These are phyloP conservation scores for Brachirus orientalis DNA, from an alignment of 2,113 vertebrate genomes.

Conservation along the genomic window DNA sequence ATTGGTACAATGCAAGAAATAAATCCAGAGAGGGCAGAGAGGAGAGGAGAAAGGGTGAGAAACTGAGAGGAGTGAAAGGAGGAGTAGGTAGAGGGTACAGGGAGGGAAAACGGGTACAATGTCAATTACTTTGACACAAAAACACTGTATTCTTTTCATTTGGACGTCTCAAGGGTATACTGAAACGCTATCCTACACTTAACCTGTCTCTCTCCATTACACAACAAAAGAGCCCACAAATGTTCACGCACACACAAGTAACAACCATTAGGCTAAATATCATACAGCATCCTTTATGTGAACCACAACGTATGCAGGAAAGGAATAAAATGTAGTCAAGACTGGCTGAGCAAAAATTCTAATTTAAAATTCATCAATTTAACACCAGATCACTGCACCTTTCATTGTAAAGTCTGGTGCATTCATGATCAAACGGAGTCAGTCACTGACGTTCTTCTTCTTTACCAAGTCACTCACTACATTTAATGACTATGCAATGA, in stretches of 20 bases:
- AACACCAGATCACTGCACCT: background rate
- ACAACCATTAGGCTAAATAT: constrained; percentile 43
- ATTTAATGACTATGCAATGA: constrained; percentile 31
- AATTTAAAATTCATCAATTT: background rate
- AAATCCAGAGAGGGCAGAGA: constrained; percentile 3
- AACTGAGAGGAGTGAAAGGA: constrained; percentile 29
- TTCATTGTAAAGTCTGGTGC: background rate
- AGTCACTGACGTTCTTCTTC: background rate
- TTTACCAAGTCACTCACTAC: constrained; percentile 7
- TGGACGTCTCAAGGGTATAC: constrained; percentile 62
- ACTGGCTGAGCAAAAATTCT: background rate
- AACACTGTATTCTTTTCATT: constrained; percentile 69
- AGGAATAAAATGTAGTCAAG: background rate
- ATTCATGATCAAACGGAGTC: constrained; percentile 19
- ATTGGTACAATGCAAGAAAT: constrained; percentile 8
- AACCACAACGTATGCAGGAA: background rate
- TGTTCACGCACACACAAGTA: constrained; percentile 18
- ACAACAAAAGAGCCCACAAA: constrained; percentile 41
- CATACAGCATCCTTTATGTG: constrained; percentile 36
- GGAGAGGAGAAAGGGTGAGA: constrained; percentile 23
- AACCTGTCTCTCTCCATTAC: constrained; percentile 69
- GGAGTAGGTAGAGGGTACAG: constrained; percentile 11
- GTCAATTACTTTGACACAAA: constrained; percentile 76
- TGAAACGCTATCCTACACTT: constrained; percentile 74
- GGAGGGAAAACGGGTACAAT: constrained; percentile 47